Evolutionary conservation across 2,888 invertebrate genomes (phyloP).

Genomic region (Tenthredo notha): DNA sequence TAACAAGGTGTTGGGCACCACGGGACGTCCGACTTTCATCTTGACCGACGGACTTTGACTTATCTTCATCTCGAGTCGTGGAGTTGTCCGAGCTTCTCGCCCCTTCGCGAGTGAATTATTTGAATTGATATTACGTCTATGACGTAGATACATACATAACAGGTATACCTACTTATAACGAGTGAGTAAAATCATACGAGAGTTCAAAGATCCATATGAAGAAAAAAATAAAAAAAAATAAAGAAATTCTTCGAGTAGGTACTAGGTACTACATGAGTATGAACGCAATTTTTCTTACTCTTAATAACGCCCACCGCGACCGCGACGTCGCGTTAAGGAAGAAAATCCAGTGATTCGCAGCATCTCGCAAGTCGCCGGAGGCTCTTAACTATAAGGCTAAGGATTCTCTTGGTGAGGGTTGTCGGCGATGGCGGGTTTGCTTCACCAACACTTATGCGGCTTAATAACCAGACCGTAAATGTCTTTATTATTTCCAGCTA

Average conservation of each 20-base stretch:
- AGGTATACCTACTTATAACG: not conserved
- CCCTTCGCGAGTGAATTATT: conserved; percentile 69
- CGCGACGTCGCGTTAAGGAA: conserved; percentile 24
- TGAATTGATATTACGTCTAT: conserved; percentile 69
- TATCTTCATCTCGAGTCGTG: conserved; percentile 70
- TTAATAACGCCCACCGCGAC: not conserved
- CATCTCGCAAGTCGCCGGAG: not conserved
- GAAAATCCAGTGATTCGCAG: conserved; percentile 19
- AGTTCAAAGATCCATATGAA: not conserved
- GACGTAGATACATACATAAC: not conserved
- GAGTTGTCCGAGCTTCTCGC: not conserved
- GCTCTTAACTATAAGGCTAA: not conserved
- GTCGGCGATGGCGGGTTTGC: conserved; percentile 26
- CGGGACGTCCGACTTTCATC: conserved; percentile 73
- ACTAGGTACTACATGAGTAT: not conserved
- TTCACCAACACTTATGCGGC: conserved; percentile 39
- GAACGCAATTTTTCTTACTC: not conserved
- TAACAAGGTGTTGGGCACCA: conserved; percentile 75
- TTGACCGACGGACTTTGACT: conserved; percentile 72
- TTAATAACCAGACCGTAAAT: conserved; percentile 54
- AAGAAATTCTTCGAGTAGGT: not conserved
- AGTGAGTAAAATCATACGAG: conserved; percentile 36
- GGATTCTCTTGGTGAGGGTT: not conserved
- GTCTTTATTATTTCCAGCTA: conserved; percentile 54
- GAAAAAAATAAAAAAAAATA: not conserved